Evolutionary conservation across 2,888 invertebrate species (phyloP).

Genomic region (Tetrapedia diversipes): DNA sequence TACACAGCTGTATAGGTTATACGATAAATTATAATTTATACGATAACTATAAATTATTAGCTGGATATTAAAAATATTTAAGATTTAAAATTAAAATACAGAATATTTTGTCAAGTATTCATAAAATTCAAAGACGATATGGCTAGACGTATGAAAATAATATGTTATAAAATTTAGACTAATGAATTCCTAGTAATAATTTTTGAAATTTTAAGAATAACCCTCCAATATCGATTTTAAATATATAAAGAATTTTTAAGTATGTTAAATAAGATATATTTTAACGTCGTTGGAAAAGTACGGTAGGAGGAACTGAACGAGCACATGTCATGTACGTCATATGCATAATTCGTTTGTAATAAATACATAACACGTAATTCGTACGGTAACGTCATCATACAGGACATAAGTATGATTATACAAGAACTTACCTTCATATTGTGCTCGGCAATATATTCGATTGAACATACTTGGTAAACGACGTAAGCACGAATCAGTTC

Average conservation of each 20-base stretch:
- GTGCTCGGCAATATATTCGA: conserved; percentile 94
- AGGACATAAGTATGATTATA: neutral
- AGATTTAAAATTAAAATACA: neutral
- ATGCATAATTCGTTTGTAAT: conserved; percentile 14
- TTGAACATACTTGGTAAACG: conserved; percentile 95
- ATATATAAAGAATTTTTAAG: too few species aligned
- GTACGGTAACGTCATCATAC: neutral
- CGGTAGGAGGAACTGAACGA: neutral
- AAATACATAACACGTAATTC: conserved; percentile 1
- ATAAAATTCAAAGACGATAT: neutral
- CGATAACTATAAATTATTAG: too few species aligned
- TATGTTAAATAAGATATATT: neutral
- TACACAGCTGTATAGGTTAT: too few species aligned
- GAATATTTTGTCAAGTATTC: neutral
- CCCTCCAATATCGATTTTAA: conserved; percentile 23
- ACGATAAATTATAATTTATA: too few species aligned
- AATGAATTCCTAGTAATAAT: too few species aligned
- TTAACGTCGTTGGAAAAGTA: neutral
- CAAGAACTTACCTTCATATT: conserved; percentile 92
- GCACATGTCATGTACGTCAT: conserved; percentile 12
- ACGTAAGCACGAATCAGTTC: conserved; percentile 95
- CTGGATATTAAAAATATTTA: neutral
- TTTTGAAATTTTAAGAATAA: conserved; percentile 30
- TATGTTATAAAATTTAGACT: too few species aligned
- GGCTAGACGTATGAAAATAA: too few species aligned